phyloP scores from a whole-genome alignment of 2,113 vertebrate genomes.

The Rhineura floridana region DNA sequence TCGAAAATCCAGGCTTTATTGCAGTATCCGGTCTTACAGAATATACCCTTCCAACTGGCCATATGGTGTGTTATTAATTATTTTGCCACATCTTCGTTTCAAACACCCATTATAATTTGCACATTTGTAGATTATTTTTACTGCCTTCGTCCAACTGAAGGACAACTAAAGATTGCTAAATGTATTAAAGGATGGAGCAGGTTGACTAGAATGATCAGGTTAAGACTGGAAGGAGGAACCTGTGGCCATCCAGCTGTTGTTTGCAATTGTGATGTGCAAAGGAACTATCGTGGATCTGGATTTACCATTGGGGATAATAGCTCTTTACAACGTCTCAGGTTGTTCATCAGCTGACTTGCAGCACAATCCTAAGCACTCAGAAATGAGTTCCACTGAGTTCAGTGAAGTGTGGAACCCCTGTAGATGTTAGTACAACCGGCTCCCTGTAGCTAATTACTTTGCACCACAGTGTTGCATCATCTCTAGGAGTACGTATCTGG shows the following conservation, averaged over 20 bases:
- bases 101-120: not conserved
- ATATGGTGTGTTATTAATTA: not conserved
- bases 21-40: not conserved
- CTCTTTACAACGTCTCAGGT: not conserved
- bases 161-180: not conserved
- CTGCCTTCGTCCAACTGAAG: not conserved
- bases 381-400: not conserved
- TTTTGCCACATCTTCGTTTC: constrained; percentile 9
- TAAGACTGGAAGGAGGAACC: not conserved
- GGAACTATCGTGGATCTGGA: not conserved
- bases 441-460: not conserved
- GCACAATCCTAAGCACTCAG: too few relatives aligned
- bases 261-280: not conserved
- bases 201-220: not conserved
- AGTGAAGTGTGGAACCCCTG: not conserved
- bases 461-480: not conserved
- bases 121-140: not conserved
- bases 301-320: not conserved
- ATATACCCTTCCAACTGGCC: not conserved
- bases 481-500: not conserved
- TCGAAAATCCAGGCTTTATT: not conserved
- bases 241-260: not conserved
- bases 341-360: too few relatives aligned
- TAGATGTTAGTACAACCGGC: fast-evolving
- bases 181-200: not conserved